These are phyloP conservation scores for Todiramphus saurophagus DNA, from an alignment of 2,113 vertebrate species.

Conservation along the genomic window DNA sequence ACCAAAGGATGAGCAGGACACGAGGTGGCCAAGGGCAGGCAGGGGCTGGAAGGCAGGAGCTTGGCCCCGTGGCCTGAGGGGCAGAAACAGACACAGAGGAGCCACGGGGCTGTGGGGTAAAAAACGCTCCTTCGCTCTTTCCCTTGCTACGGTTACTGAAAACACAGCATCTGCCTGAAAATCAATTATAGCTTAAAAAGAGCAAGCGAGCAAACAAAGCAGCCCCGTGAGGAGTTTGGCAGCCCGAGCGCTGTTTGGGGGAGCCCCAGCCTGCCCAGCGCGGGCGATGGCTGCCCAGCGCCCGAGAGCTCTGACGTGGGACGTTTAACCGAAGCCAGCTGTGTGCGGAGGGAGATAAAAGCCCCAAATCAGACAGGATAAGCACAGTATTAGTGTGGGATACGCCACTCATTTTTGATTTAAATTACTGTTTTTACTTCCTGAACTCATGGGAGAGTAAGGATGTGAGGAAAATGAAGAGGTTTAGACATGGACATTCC, in stretches of 20 bases:
- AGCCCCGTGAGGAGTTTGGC: not conserved
- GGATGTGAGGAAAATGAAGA: constrained; percentile 64
- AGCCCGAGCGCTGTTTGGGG: not conserved
- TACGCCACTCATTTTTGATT: constrained; percentile 73
- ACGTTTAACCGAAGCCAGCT: constrained; percentile 84
- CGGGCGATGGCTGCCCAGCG: constrained; percentile 17
- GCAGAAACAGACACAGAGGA: not conserved
- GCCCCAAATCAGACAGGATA: constrained; percentile 81
- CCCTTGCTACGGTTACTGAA: not conserved
- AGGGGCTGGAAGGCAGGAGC: not conserved
- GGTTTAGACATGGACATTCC: constrained; percentile 60
- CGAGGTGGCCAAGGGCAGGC: not conserved
- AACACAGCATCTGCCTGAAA: not conserved
- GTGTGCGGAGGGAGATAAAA: constrained; percentile 77
- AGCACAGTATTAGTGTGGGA: constrained; percentile 78
- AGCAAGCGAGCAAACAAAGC: not conserved
- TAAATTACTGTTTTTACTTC: constrained; percentile 67
- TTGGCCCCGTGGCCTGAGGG: not conserved
- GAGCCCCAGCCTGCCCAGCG: constrained; percentile 23
- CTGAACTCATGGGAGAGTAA: constrained; percentile 66
- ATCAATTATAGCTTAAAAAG: not conserved
- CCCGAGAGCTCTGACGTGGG: constrained; percentile 73
- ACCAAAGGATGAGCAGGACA: not conserved
- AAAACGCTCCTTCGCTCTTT: not conserved
- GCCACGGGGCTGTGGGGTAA: not conserved